These are phyloP conservation scores for Oxycera nigricornis DNA, from an alignment of 2,888 invertebrate genomes.

Conservation along the genomic window DNA sequence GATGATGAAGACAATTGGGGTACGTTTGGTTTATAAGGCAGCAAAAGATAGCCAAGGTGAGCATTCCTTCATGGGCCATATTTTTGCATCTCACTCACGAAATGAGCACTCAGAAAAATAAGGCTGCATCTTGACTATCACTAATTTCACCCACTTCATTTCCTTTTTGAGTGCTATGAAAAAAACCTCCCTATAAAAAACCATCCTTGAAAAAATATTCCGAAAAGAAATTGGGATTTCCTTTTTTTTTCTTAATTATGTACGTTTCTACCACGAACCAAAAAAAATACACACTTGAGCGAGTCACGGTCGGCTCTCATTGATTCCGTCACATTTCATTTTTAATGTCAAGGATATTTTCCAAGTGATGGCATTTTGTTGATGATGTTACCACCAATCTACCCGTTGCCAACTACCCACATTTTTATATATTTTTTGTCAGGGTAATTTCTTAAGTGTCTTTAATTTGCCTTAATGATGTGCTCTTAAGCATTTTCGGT, in stretches of 20 bases:
- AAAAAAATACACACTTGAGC: not conserved
- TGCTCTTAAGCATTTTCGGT: slow-evolving; percentile 23
- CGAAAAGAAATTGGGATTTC: not conserved
- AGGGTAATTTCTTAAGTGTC: slow-evolving; percentile 34
- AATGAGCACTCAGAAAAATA: no score
- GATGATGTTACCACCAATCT: no score
- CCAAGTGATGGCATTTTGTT: not conserved
- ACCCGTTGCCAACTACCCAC: not conserved
- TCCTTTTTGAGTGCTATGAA: no score
- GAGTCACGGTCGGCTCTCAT: not conserved
- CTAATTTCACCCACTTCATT: not conserved
- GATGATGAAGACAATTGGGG: no score
- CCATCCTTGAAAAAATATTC: not conserved
- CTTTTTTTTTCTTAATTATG: not conserved
- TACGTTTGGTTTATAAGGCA: no score
- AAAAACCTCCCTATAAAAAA: not conserved
- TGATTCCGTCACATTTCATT: not conserved
- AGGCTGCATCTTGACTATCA: no score
- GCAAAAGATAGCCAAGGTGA: no score
- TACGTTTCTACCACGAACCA: no score
- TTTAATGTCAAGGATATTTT: not conserved
- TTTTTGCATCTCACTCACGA: no score
- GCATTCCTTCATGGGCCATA: no score
- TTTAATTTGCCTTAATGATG: slow-evolving; percentile 36
- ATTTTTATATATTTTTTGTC: slow-evolving; percentile 15